A percentile compares a stretch with the other conserved stretches of the same genome.
These are phyloP conservation scores for Ranitomeya imitator DNA, from an alignment of 2,113 vertebrate genomes.

Conservation along the genomic window DNA sequence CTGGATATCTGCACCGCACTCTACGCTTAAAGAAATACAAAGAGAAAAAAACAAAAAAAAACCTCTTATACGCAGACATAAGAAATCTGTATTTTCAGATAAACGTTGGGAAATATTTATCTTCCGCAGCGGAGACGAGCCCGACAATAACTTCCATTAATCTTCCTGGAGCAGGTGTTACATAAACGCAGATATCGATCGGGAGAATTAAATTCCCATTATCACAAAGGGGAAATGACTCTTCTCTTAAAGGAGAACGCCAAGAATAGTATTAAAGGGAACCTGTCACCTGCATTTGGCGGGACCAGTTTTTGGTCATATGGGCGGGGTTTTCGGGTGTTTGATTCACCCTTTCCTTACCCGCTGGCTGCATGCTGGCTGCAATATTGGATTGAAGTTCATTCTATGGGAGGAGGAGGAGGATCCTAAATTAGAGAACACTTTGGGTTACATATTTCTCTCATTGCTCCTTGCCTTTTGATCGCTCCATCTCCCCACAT, in stretches of 20 bases:
- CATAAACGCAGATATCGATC: conserved; percentile 5
- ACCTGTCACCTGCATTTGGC: too few species aligned
- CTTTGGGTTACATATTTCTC: neutral
- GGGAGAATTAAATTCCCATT: neutral
- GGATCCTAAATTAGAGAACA: neutral
- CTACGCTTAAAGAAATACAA: neutral
- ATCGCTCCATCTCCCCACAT: too few species aligned
- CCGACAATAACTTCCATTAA: conserved; percentile 19
- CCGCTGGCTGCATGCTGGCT: too few species aligned
- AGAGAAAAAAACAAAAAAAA: neutral
- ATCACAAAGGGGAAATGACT: neutral
- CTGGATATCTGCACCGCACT: neutral
- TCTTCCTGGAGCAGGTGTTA: conserved; percentile 23
- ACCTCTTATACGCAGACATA: neutral
- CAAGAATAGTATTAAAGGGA: neutral
- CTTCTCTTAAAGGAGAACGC: neutral
- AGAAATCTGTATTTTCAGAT: conserved; percentile 10
- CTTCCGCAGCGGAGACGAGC: neutral
- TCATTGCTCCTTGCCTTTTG: neutral
- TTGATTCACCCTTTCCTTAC: too few species aligned
- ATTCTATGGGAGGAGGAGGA: too few species aligned
- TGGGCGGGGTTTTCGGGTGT: too few species aligned
- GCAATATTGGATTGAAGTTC: too few species aligned
- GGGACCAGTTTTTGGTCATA: too few species aligned
- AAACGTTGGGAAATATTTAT: conserved; percentile 9